Percentiles rank a stretch among this genome's conserved stretches.
Conservation (phyloP, 2,888 invertebrate genomes). For the Scaptomyza caliginosa region DNA sequence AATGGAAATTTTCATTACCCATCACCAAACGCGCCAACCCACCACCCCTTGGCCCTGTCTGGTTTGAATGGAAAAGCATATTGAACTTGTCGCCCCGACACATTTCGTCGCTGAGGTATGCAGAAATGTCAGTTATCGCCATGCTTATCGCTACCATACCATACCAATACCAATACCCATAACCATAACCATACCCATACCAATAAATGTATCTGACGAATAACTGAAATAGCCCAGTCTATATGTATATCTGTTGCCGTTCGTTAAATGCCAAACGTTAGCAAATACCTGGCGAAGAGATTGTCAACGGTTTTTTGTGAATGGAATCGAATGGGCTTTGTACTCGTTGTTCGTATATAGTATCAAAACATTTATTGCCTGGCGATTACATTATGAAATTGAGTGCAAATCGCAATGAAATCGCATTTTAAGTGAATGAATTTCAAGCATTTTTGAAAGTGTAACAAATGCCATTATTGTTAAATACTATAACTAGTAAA, state of each 20-base stretch:
- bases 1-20: constrained; percentile 35
- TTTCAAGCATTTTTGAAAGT: not conserved
- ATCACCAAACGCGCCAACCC: not conserved
- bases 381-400: constrained; percentile 47
- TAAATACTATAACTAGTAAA: too few species aligned
- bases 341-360: not conserved
- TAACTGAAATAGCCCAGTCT: constrained; percentile 11
- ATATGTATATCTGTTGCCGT: not conserved
- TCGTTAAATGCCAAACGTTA: constrained; percentile 9
- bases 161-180: constrained; percentile 4
- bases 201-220: constrained; percentile 16
- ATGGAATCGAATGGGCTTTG: constrained; percentile 33
- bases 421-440: constrained; percentile 36
- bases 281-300: constrained; percentile 29
- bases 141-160: constrained; percentile 53
- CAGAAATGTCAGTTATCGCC: constrained; percentile 62
- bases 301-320: constrained; percentile 61
- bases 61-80: not conserved
- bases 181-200: constrained; percentile 5
- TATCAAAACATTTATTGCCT: constrained; percentile 36
- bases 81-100: constrained; percentile 8
- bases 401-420: constrained; percentile 32
- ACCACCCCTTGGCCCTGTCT: not conserved
- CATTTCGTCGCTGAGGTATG: constrained; percentile 52
- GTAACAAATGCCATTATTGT: not conserved